These are phyloP conservation scores for Neogobius melanostomus DNA, from an alignment of 2,113 vertebrate species.

Conservation along the genomic window DNA sequence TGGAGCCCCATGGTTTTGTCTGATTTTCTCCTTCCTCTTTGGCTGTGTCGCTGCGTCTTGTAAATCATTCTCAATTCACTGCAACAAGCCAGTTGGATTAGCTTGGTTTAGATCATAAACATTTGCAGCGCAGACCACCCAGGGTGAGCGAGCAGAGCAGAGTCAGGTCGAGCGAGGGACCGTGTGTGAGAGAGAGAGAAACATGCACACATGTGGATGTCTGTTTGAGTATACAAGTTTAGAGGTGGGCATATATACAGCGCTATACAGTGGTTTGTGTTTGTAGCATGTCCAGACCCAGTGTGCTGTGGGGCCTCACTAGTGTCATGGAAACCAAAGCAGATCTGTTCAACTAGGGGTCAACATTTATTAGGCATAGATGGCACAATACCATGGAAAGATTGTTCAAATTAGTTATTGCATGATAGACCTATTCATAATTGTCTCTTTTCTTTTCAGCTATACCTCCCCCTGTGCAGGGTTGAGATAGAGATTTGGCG, in stretches of 20 bases:
- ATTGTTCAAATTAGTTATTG: no score
- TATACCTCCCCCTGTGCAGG: not conserved
- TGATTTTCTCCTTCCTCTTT: conserved; percentile 75
- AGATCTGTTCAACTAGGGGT: conserved; percentile 58
- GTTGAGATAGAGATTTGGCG: not conserved
- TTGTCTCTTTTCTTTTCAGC: not conserved
- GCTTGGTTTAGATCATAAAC: conserved; percentile 83
- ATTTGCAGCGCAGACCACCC: conserved; percentile 81
- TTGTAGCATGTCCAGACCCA: conserved; percentile 68
- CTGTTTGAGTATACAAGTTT: conserved; percentile 42
- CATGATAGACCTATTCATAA: not conserved
- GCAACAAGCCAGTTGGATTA: conserved; percentile 85
- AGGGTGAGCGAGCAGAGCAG: conserved; percentile 63
- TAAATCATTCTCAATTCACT: conserved; percentile 84
- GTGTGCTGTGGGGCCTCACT: conserved; percentile 54
- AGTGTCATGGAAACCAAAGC: conserved; percentile 76
- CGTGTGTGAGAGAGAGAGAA: conserved; percentile 19
- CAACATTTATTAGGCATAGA: conserved; percentile 45
- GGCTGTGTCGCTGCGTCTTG: conserved; percentile 70
- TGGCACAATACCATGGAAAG: not conserved
- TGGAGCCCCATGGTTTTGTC: conserved; percentile 70
- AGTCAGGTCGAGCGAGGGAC: conserved; percentile 49
- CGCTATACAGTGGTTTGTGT: conserved; percentile 68
- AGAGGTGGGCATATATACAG: conserved; percentile 51
- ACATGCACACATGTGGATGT: conserved; percentile 15